Evolutionary conservation across 1,140 invertebrate genomes (phyloP), one percentile per base, ranked within the genome.

Genomic region (Stratiolaelaps scimitus): DNA sequence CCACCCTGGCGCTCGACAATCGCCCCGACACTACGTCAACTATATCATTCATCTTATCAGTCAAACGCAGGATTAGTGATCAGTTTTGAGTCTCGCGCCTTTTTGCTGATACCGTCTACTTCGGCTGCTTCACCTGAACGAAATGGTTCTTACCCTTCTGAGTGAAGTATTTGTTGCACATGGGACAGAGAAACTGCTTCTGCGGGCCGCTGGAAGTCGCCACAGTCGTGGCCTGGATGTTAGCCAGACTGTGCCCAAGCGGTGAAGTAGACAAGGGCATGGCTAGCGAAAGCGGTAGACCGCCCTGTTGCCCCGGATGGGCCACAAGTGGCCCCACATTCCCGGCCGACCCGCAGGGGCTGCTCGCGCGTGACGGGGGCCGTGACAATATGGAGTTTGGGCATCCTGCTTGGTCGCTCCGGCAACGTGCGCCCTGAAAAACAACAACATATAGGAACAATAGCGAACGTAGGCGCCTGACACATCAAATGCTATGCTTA

Each of bases 131-230:
- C n/a, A n/a, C n/a, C n/a, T 40, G 20, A 67, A 47, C 28, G 44
- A 65, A 53, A n/a, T 40, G 4, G 10, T 40, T 40, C 34, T 40
- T 40, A 65, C 72, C 72, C 69, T 73, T 73, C 65, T 73, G 72
- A 20, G 72, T 73, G 43, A 73, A 73, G 43, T 65, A 67, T 65
- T 69, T 71, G 60, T 72, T 68, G 60, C 72, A 73, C 40, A 73
- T 68, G 30, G 69, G 71, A 64, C 72, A 73, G 23, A 71, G 69
- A 65, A 72, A 72, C 60, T 69, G 69, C 67, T 71, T 71, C n/a
- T 66, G 71, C 26, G 66, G 34, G 29, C 34, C 60, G 26, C 47
- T 53, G 2, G 60, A 23, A 43, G 66, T 53, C 15, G 48, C 10
- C n/a, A 56, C 30, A 23, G 66, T 67, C 20, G 66, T 64, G 47